Evolutionary conservation across 2,797 vertebrate species (phyloP), one percentile per base, ranked within the genome.

Genomic region (Sebastes ruberrimus): DNA sequence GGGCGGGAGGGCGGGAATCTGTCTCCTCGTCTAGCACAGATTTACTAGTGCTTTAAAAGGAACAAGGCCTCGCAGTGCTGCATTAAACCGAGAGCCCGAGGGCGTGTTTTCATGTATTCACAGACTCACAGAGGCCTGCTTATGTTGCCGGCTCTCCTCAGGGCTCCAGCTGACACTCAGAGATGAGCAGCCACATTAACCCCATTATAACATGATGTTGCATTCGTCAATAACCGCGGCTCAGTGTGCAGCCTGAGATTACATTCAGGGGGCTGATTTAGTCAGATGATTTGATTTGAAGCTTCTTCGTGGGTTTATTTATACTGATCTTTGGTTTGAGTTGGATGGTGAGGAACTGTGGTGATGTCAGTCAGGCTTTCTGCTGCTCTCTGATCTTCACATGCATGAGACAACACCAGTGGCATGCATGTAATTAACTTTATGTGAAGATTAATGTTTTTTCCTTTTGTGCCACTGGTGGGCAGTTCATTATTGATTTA

Each of bases 161-260:
- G 72, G 74, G 68, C 76, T 81, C 70, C 76, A 81, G 84, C 84
- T 88, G 74, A 77, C 60, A 32, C 77, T 81, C 57, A 6, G 42
- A 65, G 62, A 71, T 22, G 64, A 80, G 80, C 76, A 6, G 74
- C 73, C 46, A 80, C 76, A 63, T 88, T 79, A 84, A 75, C 71
- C 61, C 57, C 53, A 20, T 87, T 74, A 73, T 65, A 18, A 59
- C 65, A 42, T 18, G 2, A 35, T 20, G 66, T 14, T 60, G 62
- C 46, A 3, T 60, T 69, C 10, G 79, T 78, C 78, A 60, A n/a
- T 60, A 53, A 53, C 13, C 18, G 10, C 7, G 30, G 28, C 72
- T 76, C 56, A 16, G 62, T 57, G 33, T 66, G 69, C 74, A 20
- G 63, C 23, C 76, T 59, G 20, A 60, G 59, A 74, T 69, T n/a